Evolutionary conservation across 2,888 invertebrate species (phyloP).

Genomic region (Lissonota sp.): DNA sequence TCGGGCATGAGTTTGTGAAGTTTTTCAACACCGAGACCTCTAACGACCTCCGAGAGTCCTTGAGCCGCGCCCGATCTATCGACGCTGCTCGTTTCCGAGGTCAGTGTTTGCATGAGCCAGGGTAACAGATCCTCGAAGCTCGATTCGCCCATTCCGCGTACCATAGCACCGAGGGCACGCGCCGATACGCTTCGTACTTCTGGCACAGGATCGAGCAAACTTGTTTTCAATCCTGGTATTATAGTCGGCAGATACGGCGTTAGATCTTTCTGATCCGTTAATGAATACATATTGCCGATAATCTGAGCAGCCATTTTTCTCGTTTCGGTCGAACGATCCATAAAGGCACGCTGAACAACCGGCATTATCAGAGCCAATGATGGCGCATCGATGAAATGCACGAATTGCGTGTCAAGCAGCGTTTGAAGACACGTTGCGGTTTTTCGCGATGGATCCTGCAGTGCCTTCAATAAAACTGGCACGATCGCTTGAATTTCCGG

Average conservation of each 20-base stretch:
- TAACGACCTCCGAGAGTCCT: constrained; percentile 98
- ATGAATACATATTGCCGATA: constrained; percentile 99
- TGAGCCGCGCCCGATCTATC: constrained; percentile 98
- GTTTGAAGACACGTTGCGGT: constrained; percentile 97
- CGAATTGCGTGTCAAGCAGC: constrained; percentile 97
- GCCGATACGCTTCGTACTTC: constrained; percentile 98
- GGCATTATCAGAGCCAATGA: constrained; percentile 99
- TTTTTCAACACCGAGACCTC: constrained; percentile 97
- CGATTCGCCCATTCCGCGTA: constrained; percentile 97
- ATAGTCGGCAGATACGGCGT: constrained; percentile 98
- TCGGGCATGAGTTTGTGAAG: constrained; percentile 98
- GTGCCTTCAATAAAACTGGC: constrained; percentile 93
- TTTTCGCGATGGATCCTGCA: constrained; percentile 98
- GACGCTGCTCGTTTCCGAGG: constrained; percentile 97
- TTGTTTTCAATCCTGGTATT: constrained; percentile 97
- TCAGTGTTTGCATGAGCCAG: constrained; percentile 99
- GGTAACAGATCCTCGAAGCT: constrained; percentile 98
- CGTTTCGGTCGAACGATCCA: constrained; percentile 98
- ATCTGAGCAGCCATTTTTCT: constrained; percentile 99
- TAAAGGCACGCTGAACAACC: constrained; percentile 98
- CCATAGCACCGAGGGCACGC: constrained; percentile 98
- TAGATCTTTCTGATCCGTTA: constrained; percentile 99
- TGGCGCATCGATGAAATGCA: constrained; percentile 99
- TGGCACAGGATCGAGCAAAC: constrained; percentile 98
- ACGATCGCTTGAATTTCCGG: constrained; percentile 99